These are phyloP conservation scores for Brachymystax lenok DNA, from an alignment of 2,797 vertebrate genomes.

Conservation along the genomic window DNA sequence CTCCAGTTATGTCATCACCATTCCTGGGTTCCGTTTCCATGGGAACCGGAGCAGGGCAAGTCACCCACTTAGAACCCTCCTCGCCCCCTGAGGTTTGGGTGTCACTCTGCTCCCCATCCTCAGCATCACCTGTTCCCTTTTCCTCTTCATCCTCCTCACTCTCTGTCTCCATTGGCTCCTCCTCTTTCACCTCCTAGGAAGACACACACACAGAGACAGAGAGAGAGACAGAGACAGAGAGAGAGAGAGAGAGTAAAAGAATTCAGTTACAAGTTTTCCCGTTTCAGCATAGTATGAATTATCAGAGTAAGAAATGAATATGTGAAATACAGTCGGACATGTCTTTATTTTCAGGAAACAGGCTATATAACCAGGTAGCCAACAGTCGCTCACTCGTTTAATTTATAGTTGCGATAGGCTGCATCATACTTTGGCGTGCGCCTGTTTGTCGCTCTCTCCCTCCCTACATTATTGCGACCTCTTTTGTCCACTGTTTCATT, in stretches of 20 bases:
- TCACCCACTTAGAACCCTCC: conserved; percentile 18
- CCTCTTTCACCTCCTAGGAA: conserved; percentile 22
- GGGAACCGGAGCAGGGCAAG: conserved; percentile 45
- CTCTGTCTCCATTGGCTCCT: conserved; percentile 54
- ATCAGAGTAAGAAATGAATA: no score
- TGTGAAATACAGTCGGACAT: no score
- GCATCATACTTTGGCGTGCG: neutral
- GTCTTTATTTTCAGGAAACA: no score
- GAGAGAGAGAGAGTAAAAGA: neutral
- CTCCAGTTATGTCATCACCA: conserved; percentile 50
- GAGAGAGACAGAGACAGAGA: neutral
- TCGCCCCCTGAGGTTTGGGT: conserved; percentile 56
- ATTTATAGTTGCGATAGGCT: neutral
- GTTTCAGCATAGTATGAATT: no score
- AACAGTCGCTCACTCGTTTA: no score
- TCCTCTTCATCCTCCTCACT: conserved; percentile 59
- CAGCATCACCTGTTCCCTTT: conserved; percentile 7
- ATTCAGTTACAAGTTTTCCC: no score
- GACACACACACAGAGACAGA: no score
- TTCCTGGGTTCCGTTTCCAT: conserved; percentile 60
- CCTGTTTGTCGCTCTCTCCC: neutral
- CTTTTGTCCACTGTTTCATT: neutral
- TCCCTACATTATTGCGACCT: no score
- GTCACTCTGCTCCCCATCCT: conserved; percentile 38
- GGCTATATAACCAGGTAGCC: no score